Base-by-base conservation (phyloP, 1,140 invertebrate genomes). In the Leguminivora glycinivorella region DNA sequence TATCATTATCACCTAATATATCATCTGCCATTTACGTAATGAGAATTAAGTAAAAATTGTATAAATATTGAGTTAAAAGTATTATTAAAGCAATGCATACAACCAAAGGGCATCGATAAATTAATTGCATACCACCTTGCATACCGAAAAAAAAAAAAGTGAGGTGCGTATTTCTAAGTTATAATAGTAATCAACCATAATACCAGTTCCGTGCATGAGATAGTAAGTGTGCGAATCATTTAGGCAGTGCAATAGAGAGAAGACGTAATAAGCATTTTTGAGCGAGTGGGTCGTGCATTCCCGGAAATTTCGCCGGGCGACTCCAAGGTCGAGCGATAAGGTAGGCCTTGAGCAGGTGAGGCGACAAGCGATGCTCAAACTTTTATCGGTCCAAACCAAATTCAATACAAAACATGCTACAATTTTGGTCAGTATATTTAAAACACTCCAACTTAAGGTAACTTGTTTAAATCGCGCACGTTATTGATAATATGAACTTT, bases 401-500 rank as follows among this genome's bases (percentile, higher is more conserved):
- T n/a, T n/a, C n/a, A 3, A 38, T 9, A 38, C 14, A 58, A 58
- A 58, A 58, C 25, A 58, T 58, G 25, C 10, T 24, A 29, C 10
- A 24, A 24, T 25, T 1, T 25, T 12, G 3, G 0, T 6, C n/a
- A 58, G 25, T 58, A 58, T 25, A 25, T 24, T 24, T 12, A 2
- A 24, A 25, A 58, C 17, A 58, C 34, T 1, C 2, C 34, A 38
- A 58, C 22, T 29, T 58, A 58, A 19, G 4, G 9, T 29, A 58
- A 29, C 25, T 7, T 58, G 56, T 58, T 58, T 58, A 58, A 58
- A 58, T 58, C 56, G 17, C 22, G 25, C 6, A 14, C 56, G 9
- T 29, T 58, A 58, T 22, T 24, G 22, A 58, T 14, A 24, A 58
- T 58, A 24, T 58, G 25, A 10, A 58, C 56, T 12, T 58, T 58